Base-by-base conservation (phyloP, 2,113 vertebrate species). In the Bubo scandiacus region DNA sequence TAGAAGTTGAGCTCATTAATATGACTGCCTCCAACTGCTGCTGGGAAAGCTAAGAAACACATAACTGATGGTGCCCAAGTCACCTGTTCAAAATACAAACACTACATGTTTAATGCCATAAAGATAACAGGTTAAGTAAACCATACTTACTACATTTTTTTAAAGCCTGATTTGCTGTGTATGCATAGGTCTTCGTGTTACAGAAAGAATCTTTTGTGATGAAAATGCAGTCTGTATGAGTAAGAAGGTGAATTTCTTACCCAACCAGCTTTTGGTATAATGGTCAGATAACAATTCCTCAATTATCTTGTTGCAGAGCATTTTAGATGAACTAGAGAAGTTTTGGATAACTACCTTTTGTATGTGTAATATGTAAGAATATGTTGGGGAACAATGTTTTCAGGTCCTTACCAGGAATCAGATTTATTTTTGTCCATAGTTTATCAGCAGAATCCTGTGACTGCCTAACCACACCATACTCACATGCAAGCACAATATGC, bases 1-100 rank as follows among this genome's bases (percentile, higher is more conserved):
- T 77, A 62, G 73, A 71, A 80, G 34, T 23, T 81, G 72, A 84
- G 29, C 32, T 36, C 25, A 42, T 51, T 55, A 75, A 25, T 40
- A n/a, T 26, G 36, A 51, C 32, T 89, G 34, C 51, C 62, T 83
- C 29, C 34, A 83, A 10, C 25, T 30, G 34, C 34, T 84, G 29
- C 67, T 52, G 36, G 10, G 49, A 42, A 66, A 67, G 40, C 38
- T 62, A 19, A 77, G 34, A 73, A 78, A 34, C 23, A 20, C 4
- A 3, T 25, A 51, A 40, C 12, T 32, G 11, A 26, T 25, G 22
- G 42, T 58, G 38, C 4, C 20, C 0, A 1, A 52, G 42, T n/a
- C 36, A 85, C 36, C 38, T 81, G 59, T 68, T 88, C 63, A 86
- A 67, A 78, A 68, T 52, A 47, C 25, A 81, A 58, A 86, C 13